These are phyloP conservation scores for Anastatus disparis DNA, from an alignment of 1,140 invertebrate species.

Conservation along the genomic window DNA sequence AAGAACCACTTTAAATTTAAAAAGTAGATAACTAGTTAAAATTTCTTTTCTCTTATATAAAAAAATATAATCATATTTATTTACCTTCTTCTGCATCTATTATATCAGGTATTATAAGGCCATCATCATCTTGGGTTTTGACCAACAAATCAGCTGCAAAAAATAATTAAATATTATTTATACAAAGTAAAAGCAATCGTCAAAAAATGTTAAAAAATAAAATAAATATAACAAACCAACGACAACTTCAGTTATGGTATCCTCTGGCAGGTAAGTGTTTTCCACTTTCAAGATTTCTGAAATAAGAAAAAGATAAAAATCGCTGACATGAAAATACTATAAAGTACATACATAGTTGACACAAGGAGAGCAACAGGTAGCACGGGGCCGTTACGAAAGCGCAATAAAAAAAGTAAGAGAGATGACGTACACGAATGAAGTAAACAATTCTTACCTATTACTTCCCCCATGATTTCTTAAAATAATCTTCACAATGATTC, in stretches of 20 bases:
- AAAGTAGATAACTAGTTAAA: constrained; percentile 14
- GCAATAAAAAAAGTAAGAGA: too few relatives aligned
- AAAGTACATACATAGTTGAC: not conserved
- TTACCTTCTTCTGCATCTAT: constrained; percentile 23
- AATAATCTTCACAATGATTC: too few relatives aligned
- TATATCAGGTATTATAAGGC: constrained; percentile 31
- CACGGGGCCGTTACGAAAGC: constrained; percentile 8
- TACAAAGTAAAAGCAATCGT: not conserved
- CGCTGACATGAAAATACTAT: not conserved
- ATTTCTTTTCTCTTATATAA: not conserved
- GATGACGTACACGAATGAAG: too few relatives aligned
- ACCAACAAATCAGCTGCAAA: constrained; percentile 29
- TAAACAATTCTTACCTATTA: constrained; percentile 28
- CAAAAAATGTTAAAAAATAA: constrained; percentile 15
- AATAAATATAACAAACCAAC: constrained; percentile 43
- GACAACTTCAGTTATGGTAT: constrained; percentile 34
- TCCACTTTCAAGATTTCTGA: constrained; percentile 52
- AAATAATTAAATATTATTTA: constrained; percentile 5
- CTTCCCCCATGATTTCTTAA: constrained; percentile 32
- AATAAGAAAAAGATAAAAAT: constrained; percentile 38
- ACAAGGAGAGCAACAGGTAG: constrained; percentile 31
- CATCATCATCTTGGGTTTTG: constrained; percentile 9
- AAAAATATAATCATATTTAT: not conserved
- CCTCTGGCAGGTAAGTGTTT: constrained; percentile 33
- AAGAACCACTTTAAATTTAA: constrained; percentile 47